A percentile compares a stretch with the other conserved stretches of the same genome.
These are phyloP conservation scores for Barbus barbus DNA, from an alignment of 2,113 vertebrate genomes.

Conservation along the genomic window DNA sequence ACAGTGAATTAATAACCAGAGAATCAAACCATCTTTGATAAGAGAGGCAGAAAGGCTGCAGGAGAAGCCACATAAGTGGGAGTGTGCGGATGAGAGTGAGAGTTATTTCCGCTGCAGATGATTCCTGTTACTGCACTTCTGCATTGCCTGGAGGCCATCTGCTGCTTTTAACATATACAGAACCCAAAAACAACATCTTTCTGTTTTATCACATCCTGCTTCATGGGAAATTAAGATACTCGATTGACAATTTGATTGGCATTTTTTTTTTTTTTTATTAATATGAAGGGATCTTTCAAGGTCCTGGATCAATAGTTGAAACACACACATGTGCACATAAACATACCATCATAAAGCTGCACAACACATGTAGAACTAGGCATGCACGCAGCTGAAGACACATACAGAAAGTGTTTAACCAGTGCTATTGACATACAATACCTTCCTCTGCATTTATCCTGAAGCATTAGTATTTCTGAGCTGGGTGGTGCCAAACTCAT, in stretches of 20 bases:
- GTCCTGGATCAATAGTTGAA: no score
- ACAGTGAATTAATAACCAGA: not conserved
- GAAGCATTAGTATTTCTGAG: not conserved
- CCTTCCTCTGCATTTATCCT: not conserved
- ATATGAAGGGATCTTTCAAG: not conserved
- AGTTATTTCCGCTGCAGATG: constrained; percentile 28
- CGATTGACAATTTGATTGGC: constrained; percentile 10
- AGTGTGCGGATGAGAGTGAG: not conserved
- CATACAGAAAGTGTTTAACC: not conserved
- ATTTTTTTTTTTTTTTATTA: not conserved
- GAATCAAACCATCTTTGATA: not conserved
- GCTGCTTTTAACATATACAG: not conserved
- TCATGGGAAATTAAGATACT: not conserved
- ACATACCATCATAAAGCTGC: not conserved
- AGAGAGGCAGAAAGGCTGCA: not conserved
- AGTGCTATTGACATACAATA: not conserved
- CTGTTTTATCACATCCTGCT: not conserved
- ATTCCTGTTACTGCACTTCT: constrained; percentile 25
- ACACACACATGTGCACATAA: not conserved
- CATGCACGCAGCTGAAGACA: not conserved
- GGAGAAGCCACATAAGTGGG: not conserved
- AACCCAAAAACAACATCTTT: not conserved
- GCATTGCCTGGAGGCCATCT: constrained; percentile 24
- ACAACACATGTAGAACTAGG: not conserved
- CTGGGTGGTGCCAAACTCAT: not conserved